Conservation (phyloP, 2,113 vertebrate species). For the Thymallus thymallus region DNA sequence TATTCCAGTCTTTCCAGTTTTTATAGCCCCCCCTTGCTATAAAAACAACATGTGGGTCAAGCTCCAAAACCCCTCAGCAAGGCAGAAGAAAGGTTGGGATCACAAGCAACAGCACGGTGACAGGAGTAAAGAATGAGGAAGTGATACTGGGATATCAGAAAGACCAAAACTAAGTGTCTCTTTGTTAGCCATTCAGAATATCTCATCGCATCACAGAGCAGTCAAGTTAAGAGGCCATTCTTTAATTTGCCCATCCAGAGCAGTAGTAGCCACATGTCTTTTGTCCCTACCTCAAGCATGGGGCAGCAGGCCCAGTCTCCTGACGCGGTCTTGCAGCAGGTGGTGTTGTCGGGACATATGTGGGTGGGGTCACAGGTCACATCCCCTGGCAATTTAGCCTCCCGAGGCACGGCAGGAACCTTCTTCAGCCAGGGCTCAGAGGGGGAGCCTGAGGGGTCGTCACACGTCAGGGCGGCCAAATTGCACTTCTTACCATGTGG, state of each 20-base stretch:
- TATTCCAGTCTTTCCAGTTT: too few species aligned
- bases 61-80: neutral
- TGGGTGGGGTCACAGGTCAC: slow-evolving; percentile 56
- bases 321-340: slow-evolving; percentile 65
- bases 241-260: neutral
- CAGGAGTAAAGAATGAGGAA: neutral
- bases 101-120: neutral
- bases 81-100: neutral
- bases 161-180: too few species aligned
- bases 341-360: slow-evolving; percentile 63
- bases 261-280: neutral
- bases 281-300: slow-evolving; percentile 7
- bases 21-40: neutral
- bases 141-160: neutral
- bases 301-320: slow-evolving; percentile 66
- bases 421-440: slow-evolving; percentile 55
- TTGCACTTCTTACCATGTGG: slow-evolving; percentile 48
- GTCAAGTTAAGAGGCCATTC: neutral
- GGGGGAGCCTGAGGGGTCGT: neutral
- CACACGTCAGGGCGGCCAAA: neutral
- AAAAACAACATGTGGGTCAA: neutral
- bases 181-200: neutral
- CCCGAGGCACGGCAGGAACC: slow-evolving; percentile 35
- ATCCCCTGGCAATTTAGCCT: neutral
- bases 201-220: neutral